Percentiles rank a stretch among this genome's conserved stretches.
phyloP scores from a whole-genome alignment of 1,140 invertebrate genomes.

The Caerostris darwini region DNA sequence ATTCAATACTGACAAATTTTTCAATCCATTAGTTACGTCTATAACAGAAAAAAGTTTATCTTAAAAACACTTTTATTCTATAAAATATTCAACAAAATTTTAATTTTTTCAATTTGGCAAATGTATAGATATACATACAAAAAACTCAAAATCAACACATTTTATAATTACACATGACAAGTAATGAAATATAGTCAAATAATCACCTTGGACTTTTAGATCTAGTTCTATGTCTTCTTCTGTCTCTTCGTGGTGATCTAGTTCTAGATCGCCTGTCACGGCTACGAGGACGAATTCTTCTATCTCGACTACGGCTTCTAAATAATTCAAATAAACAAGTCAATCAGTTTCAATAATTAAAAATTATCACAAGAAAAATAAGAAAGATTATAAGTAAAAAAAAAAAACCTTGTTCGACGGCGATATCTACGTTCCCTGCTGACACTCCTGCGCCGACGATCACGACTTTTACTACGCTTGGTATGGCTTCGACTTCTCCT shows the following conservation, averaged over 20 bases:
- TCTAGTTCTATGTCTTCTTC: conserved; percentile 61
- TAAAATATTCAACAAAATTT: too few species aligned
- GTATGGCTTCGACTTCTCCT: conserved; percentile 80
- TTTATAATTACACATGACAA: too few species aligned
- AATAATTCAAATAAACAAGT: background rate
- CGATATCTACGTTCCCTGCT: conserved; percentile 81
- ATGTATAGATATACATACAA: too few species aligned
- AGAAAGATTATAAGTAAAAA: background rate
- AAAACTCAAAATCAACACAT: too few species aligned
- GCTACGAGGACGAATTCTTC: conserved; percentile 34
- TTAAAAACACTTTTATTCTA: too few species aligned
- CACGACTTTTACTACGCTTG: conserved; percentile 79
- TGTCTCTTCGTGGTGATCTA: conserved; percentile 74
- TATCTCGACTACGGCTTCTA: conserved; percentile 81
- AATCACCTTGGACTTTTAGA: conserved; percentile 67
- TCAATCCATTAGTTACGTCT: too few species aligned
- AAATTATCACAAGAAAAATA: background rate
- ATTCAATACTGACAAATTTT: too few species aligned
- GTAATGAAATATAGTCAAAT: background rate
- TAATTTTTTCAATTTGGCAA: too few species aligned
- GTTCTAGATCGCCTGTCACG: conserved; percentile 79
- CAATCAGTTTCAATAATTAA: background rate
- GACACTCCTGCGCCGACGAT: conserved; percentile 43
- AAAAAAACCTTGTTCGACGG: conserved; percentile 78
- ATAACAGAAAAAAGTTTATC: too few species aligned